Conservation (phyloP, 2,888 invertebrate species). For the Chironomus tentans region DNA sequence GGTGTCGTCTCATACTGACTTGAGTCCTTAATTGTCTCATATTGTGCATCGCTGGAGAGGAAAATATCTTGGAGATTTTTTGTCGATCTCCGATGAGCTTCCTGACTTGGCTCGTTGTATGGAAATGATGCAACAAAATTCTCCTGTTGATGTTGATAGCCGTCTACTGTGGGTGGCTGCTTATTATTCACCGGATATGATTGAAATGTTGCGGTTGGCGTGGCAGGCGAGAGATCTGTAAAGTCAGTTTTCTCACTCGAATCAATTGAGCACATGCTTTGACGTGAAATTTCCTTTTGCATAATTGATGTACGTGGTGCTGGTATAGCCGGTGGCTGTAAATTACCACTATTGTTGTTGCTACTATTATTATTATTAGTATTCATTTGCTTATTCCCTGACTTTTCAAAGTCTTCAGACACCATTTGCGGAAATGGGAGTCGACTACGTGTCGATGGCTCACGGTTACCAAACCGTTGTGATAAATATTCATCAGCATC, state of each 20-base stretch:
- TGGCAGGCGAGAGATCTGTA: constrained; percentile 41
- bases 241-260: constrained; percentile 43
- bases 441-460: constrained; percentile 51
- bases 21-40: constrained; percentile 44
- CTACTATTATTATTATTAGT: neutral
- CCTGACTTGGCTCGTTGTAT: constrained; percentile 40
- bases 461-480: constrained; percentile 48
- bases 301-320: constrained; percentile 35
- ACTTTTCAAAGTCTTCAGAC: constrained; percentile 38
- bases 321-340: neutral
- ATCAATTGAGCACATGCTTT: constrained; percentile 42
- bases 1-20: constrained; percentile 31
- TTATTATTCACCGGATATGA: constrained; percentile 27
- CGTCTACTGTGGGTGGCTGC: neutral
- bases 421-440: constrained; percentile 47
- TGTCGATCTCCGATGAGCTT: constrained; percentile 41
- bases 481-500: constrained; percentile 51
- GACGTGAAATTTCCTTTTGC: constrained; percentile 39
- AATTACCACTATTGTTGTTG: neutral
- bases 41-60: constrained; percentile 50
- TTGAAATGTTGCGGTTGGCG: constrained; percentile 35
- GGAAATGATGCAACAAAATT: constrained; percentile 41
- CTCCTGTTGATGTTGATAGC: neutral
- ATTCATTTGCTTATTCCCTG: neutral
- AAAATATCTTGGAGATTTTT: constrained; percentile 37